phyloP scores from a whole-genome alignment of 2,888 invertebrate genomes.

The Caenorhabditis angaria region DNA sequence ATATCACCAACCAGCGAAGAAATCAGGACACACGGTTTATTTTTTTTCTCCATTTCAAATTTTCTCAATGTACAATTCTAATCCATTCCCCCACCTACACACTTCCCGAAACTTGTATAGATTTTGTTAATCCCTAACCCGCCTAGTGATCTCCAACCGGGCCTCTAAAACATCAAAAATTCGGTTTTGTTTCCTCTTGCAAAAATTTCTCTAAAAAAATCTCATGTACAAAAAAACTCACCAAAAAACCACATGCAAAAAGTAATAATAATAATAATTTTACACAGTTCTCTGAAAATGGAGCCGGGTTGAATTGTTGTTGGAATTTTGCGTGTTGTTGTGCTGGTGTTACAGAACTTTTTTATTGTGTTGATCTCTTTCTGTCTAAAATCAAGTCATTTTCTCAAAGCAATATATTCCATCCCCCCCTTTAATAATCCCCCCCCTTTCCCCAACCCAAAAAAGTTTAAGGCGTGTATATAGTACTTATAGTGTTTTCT shows the following conservation, averaged over 20 bases:
- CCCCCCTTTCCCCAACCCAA: neutral
- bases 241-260: no score
- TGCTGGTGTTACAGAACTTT: no score
- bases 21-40: conserved; percentile 21
- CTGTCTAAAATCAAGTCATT: no score
- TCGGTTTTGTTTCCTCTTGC: neutral
- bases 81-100: conserved; percentile 21
- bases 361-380: no score
- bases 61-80: conserved; percentile 13
- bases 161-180: conserved; percentile 2
- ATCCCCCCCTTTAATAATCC: neutral
- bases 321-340: no score
- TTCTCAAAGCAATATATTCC: neutral
- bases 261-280: no score
- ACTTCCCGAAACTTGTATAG: conserved; percentile 25
- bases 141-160: conserved; percentile 49
- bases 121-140: conserved; percentile 11
- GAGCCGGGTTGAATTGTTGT: no score
- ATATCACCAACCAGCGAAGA: neutral
- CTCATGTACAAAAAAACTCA: neutral
- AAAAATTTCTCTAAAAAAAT: neutral
- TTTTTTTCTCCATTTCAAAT: conserved; percentile 28
- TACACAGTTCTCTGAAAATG: no score
- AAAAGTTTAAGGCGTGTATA: conserved; percentile 4
- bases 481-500: neutral